These are phyloP conservation scores for Squalus acanthias DNA, from an alignment of 2,797 vertebrate species.

Conservation along the genomic window DNA sequence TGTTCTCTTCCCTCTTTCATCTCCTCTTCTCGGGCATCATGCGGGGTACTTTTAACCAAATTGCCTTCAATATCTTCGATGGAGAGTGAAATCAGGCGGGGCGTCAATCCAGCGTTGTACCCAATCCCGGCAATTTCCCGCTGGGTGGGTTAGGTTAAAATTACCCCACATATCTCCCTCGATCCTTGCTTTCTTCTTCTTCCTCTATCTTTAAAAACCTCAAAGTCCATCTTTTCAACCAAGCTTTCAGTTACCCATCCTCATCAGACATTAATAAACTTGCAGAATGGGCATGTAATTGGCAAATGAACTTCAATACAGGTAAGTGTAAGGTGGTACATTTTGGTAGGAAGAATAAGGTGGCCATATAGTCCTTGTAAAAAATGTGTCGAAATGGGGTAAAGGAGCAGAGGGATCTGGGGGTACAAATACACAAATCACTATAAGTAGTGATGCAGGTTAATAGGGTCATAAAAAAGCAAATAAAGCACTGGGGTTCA, in stretches of 20 bases:
- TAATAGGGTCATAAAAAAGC: too few species aligned
- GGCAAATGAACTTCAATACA: neutral
- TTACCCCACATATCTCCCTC: neutral
- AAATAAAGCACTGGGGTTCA: too few species aligned
- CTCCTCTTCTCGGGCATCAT: neutral
- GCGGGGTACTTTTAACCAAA: neutral
- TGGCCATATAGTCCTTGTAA: too few species aligned
- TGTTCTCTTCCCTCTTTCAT: neutral
- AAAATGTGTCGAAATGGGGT: too few species aligned
- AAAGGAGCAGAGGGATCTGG: too few species aligned
- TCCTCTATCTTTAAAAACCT: neutral
- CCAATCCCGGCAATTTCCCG: neutral
- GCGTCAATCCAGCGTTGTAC: too few species aligned
- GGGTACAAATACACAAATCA: too few species aligned
- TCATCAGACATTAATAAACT: neutral
- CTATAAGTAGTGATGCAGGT: too few species aligned
- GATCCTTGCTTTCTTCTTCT: neutral
- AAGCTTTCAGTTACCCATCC: neutral
- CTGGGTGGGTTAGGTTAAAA: neutral
- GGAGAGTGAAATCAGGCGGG: neutral
- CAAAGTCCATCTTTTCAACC: neutral
- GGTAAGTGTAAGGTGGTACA: neutral
- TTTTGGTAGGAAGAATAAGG: neutral
- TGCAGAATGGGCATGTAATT: neutral
- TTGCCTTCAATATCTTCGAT: neutral